These are phyloP conservation scores for Metalampra italica DNA, from an alignment of 2,888 invertebrate genomes.

Conservation along the genomic window DNA sequence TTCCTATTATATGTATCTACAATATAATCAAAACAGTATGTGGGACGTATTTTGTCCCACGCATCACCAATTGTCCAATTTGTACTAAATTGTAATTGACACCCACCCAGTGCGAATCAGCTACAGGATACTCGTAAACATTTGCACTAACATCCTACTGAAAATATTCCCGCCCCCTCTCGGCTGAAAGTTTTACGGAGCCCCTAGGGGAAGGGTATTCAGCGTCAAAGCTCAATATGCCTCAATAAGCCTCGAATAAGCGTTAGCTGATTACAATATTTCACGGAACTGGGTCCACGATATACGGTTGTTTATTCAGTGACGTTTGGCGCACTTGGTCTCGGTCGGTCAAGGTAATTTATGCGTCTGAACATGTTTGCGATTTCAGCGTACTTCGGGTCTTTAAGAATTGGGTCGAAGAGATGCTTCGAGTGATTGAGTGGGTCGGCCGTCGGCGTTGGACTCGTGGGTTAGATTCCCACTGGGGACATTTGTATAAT, in stretches of 20 bases:
- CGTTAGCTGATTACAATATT: not conserved
- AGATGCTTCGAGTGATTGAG: no score
- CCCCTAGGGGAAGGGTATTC: no score
- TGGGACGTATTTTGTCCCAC: not conserved
- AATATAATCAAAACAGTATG: not conserved
- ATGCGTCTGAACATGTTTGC: no score
- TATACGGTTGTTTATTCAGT: not conserved
- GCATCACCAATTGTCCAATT: constrained; percentile 4
- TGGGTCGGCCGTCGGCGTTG: no score
- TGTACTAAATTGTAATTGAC: constrained; percentile 4
- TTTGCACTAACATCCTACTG: not conserved
- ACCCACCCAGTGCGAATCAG: not conserved
- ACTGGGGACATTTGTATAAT: no score
- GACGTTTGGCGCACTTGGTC: not conserved
- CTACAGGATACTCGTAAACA: not conserved
- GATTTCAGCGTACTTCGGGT: no score
- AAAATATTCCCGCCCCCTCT: not conserved
- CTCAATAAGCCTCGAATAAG: no score
- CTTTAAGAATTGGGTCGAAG: no score
- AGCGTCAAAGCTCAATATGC: no score
- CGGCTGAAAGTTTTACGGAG: not conserved
- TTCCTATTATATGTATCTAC: no score
- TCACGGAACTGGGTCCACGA: not conserved
- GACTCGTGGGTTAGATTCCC: no score
- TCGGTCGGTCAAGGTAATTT: no score